Percentiles rank a stretch among this genome's conserved stretches.
phyloP scores from a whole-genome alignment of 2,888 invertebrate genomes.

The Ochropleura leucogaster region DNA sequence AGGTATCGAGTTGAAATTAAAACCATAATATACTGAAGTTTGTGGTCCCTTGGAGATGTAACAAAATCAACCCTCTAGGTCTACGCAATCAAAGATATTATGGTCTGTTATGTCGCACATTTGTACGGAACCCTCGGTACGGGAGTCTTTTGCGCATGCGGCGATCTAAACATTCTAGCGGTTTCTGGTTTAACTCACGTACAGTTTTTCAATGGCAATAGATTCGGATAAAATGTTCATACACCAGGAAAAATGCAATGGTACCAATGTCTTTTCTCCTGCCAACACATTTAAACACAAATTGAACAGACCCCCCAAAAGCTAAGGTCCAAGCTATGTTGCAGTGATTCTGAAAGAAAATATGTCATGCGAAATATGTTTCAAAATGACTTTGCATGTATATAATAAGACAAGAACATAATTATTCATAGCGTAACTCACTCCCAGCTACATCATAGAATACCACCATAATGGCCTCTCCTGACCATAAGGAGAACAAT shows the following conservation, averaged over 20 bases:
- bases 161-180: not conserved
- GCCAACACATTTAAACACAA: not conserved
- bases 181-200: not conserved
- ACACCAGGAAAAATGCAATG: not conserved
- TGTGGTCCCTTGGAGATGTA: no score
- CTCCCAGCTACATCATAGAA: slow-evolving; percentile 46
- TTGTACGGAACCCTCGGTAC: no score
- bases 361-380: not conserved
- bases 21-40: no score
- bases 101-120: no score
- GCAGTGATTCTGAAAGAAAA: not conserved
- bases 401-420: not conserved
- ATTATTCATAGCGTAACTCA: slow-evolving; percentile 14
- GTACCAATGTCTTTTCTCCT: not conserved
- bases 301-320: not conserved
- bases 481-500: slow-evolving; percentile 59
- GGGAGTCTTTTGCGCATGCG: no score
- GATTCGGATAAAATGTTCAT: not conserved
- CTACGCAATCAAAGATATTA: no score
- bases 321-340: not conserved
- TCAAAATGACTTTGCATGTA: not conserved
- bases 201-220: not conserved
- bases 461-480: slow-evolving; percentile 38
- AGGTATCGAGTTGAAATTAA: no score
- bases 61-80: no score